Evolutionary conservation across 2,797 vertebrate species (phyloP), one percentile per base, ranked within the genome.

Genomic region (Gymnothorax javanicus): DNA sequence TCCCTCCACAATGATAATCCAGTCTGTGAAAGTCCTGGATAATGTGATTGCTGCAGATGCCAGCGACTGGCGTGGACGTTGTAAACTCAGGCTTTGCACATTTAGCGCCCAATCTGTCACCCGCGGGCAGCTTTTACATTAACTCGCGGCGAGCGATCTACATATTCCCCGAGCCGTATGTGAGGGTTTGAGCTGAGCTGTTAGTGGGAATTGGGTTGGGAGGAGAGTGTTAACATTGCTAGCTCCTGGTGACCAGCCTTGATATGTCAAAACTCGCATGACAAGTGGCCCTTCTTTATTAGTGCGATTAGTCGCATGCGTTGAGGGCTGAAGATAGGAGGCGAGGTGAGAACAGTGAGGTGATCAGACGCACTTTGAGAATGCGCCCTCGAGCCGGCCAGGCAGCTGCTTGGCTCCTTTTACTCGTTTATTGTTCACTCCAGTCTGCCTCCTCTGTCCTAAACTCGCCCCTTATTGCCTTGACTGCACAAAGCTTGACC

Each of bases 31-130:
- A 87, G 89, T 94, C 93, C 90, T 82, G 91, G 93, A 90, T 95
- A 95, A 95, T 95, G 94, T 95, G 94, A 95, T 95, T 95, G 94
- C 94, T 91, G 94, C 93, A 95, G 94, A 95, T 95, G 94, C 94
- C 94, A 94, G 94, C 93, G 92, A 93, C 92, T 94, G 88, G 93
- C 89, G 60, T 89, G 91, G 93, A 93, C 86, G 87, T 92, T 92
- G 93, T 92, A 94, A 94, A 94, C 93, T 95, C 93, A 91, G 90
- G 91, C 91, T 95, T 90, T 96, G 95, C 95, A 95, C 93, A 94
- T 95, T 96, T 96, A 95, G 95, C 96, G 95, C 93, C 91, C 93
- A 94, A 95, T 95, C 94, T 95, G 95, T 96, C 95, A 95, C 94
- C 91, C 62, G 86, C 92, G 90, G 93, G 94, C 92, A 81, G 86